phyloP scores from a whole-genome alignment of 92 coral and sea anemone species.

The Pocillopora meandrina region DNA sequence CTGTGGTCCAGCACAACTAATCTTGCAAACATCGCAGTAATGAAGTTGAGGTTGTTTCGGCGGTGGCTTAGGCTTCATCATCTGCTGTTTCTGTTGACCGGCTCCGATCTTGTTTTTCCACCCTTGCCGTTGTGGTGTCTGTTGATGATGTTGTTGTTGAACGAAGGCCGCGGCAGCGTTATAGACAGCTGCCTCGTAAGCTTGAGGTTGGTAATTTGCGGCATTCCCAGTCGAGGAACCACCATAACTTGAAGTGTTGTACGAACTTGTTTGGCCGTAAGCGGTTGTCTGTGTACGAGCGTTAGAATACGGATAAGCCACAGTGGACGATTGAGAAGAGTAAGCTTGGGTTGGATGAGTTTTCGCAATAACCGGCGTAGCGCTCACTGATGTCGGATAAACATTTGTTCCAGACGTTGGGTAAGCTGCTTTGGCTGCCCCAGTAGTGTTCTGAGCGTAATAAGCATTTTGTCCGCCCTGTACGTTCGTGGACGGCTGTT shows the following conservation, averaged over 20 bases:
- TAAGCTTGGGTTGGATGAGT: slow-evolving; percentile 84
- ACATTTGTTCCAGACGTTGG: slow-evolving; percentile 82
- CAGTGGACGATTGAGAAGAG: slow-evolving; percentile 81
- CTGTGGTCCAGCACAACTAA: slow-evolving; percentile 99
- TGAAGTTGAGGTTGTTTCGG: slow-evolving; percentile 97
- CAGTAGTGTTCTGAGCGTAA: slow-evolving; percentile 87
- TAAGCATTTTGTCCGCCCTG: slow-evolving; percentile 86
- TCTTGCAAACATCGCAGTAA: slow-evolving; percentile 98
- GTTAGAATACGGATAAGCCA: slow-evolving; percentile 91
- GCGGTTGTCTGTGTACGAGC: slow-evolving; percentile 83
- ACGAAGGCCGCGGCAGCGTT: slow-evolving; percentile 97
- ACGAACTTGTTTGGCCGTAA: slow-evolving; percentile 83
- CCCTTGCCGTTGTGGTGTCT: slow-evolving; percentile 70
- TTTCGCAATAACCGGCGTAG: slow-evolving; percentile 78
- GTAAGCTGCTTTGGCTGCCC: slow-evolving; percentile 80
- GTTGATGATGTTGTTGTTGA: slow-evolving; percentile 91
- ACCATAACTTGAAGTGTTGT: slow-evolving; percentile 79
- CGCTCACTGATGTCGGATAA: slow-evolving; percentile 85
- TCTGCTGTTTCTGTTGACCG: slow-evolving; percentile 48
- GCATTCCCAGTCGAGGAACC: slow-evolving; percentile 71
- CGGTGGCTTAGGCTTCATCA: slow-evolving; percentile 78
- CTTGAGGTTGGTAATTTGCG: slow-evolving; percentile 89
- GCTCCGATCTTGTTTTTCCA: slow-evolving; percentile 84
- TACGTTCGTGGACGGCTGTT: slow-evolving; percentile 83
- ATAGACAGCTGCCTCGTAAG: slow-evolving; percentile 98